These are phyloP conservation scores for Myocastor coypus DNA, from an alignment of 2,113 vertebrate species.

Conservation along the genomic window DNA sequence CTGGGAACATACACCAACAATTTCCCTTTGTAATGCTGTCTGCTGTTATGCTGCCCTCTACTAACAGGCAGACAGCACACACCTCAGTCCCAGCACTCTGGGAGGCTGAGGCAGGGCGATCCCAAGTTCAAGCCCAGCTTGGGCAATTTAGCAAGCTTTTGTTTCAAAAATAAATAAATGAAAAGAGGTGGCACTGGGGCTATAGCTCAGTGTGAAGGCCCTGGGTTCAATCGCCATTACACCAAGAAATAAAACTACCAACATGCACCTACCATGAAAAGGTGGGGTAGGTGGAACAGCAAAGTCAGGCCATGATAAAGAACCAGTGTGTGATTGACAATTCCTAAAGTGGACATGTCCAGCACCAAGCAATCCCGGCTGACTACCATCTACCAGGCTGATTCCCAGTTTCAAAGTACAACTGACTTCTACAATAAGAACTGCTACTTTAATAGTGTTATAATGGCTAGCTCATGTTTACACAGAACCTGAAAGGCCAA, in stretches of 20 bases:
- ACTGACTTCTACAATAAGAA: conserved; percentile 12
- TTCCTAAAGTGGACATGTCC: background rate
- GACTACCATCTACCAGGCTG: no score
- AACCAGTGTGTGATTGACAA: background rate
- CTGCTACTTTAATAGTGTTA: background rate
- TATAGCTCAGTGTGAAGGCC: background rate
- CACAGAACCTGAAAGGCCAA: conserved; percentile 16
- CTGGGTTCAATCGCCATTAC: background rate
- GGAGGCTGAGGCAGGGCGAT: background rate
- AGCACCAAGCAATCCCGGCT: background rate
- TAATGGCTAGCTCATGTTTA: conserved; percentile 7
- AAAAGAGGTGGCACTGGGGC: background rate
- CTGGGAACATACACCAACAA: background rate
- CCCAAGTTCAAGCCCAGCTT: background rate
- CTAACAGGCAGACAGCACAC: background rate
- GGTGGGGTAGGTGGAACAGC: background rate
- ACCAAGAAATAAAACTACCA: background rate
- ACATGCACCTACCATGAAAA: background rate
- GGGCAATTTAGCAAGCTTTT: background rate
- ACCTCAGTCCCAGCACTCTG: background rate
- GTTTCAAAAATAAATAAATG: background rate
- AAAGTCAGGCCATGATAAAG: background rate
- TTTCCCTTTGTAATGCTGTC: background rate
- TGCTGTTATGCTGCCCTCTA: background rate
- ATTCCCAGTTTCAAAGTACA: background rate